Evolutionary conservation across 2,113 vertebrate species (phyloP).

Genomic region (Antechinus flavipes): DNA sequence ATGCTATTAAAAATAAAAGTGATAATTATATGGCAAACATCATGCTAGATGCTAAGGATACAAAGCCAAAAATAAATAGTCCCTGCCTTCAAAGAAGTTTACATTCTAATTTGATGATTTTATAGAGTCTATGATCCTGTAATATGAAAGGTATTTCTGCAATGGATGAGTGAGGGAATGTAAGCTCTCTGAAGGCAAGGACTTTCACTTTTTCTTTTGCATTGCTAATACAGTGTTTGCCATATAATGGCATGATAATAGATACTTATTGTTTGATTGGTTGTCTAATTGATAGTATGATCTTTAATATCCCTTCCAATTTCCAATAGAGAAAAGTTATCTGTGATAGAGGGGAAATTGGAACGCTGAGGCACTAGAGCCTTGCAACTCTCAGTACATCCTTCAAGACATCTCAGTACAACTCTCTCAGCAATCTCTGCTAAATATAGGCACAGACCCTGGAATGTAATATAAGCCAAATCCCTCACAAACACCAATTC

Average conservation of each 20-base stretch:
- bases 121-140: not conserved
- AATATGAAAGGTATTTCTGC: not conserved
- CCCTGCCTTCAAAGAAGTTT: not conserved
- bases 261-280: not conserved
- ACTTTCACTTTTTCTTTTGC: not conserved
- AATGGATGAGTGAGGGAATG: not conserved
- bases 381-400: not conserved
- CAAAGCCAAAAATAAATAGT: not conserved
- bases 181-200: not conserved
- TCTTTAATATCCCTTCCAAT: not conserved
- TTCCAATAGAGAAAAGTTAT: not conserved
- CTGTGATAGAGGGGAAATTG: not conserved
- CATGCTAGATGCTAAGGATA: not conserved
- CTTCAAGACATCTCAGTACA: no score
- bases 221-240: not conserved
- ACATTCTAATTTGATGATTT: not conserved
- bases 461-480: not conserved
- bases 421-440: not conserved
- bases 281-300: not conserved
- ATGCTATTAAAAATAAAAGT: not conserved
- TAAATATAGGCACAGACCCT: not conserved
- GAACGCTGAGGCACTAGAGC: not conserved
- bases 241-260: not conserved
- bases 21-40: not conserved
- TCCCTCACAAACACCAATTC: not conserved